Conservation (phyloP, 2,113 vertebrate species). For the Steatornis caripensis region DNA sequence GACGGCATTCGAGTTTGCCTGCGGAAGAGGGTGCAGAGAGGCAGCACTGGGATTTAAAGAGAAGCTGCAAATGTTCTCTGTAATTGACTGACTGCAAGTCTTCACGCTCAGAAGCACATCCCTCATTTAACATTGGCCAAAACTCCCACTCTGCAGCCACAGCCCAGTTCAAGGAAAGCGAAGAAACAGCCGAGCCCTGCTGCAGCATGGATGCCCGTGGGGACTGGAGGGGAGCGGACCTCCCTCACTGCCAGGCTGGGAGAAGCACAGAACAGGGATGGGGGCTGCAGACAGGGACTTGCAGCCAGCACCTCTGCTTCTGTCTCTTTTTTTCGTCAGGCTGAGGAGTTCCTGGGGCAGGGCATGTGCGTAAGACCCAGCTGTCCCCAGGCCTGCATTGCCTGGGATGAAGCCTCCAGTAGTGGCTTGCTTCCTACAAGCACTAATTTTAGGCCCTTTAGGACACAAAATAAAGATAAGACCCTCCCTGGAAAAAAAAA, state of each 20-base stretch:
- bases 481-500: background rate
- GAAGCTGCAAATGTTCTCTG: background rate
- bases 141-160: background rate
- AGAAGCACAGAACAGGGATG: background rate
- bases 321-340: background rate
- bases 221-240: background rate
- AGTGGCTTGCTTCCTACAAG: background rate
- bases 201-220: rapidly evolving
- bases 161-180: background rate
- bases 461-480: conserved; percentile 47
- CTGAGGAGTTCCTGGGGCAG: background rate
- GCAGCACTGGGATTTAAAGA: background rate
- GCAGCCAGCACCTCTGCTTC: background rate
- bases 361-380: background rate
- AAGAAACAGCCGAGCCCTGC: background rate
- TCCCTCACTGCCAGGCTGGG: background rate
- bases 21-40: background rate
- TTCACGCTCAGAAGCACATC: background rate
- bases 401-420: background rate
- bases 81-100: background rate
- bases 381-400: background rate
- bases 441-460: conserved; percentile 28
- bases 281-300: background rate
- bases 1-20: background rate
- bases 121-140: background rate